Conservation (phyloP, 2,797 vertebrate genomes). For the Ceyx erithaca region DNA sequence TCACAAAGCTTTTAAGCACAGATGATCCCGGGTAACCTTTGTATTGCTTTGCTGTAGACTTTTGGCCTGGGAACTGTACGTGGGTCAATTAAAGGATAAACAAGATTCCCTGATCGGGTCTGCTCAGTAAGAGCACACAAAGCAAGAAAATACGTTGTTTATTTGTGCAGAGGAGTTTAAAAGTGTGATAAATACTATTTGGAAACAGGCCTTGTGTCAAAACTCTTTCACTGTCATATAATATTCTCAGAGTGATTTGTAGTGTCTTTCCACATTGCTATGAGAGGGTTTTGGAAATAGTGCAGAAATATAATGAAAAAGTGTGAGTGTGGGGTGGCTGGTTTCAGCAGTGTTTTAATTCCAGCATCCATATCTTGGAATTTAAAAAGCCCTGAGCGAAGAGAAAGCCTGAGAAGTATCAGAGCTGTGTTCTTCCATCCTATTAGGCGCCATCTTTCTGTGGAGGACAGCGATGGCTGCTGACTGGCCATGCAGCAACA, state of each 20-base stretch:
- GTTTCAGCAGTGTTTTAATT: background rate
- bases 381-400: background rate
- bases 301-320: background rate
- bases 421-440: background rate
- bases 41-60: background rate
- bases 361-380: background rate
- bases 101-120: background rate
- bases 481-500: background rate
- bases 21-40: background rate
- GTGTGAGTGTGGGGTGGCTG: background rate
- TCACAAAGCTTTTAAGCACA: slow-evolving; percentile 23
- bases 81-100: slow-evolving; percentile 24
- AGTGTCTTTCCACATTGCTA: background rate
- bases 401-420: background rate
- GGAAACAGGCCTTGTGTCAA: background rate
- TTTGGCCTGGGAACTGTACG: background rate
- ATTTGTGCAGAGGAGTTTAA: background rate
- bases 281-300: background rate
- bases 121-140: background rate
- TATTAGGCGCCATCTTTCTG: background rate
- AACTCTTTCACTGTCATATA: background rate
- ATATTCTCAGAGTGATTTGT: background rate
- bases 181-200: background rate
- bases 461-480: background rate
- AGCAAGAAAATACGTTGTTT: background rate